These are phyloP conservation scores for Corapipo altera DNA, from an alignment of 2,113 vertebrate species.

Conservation along the genomic window DNA sequence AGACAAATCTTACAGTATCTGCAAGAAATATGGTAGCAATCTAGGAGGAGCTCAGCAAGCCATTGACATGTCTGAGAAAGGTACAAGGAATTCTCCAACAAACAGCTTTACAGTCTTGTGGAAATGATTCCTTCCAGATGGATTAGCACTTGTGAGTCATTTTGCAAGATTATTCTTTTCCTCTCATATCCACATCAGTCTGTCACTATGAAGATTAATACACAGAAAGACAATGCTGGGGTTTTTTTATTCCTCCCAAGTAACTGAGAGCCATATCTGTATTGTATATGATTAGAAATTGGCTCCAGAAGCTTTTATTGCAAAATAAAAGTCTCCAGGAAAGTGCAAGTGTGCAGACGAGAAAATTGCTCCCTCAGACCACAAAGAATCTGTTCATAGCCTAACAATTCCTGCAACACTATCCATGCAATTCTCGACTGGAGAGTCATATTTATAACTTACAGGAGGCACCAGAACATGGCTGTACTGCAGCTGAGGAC, in stretches of 20 bases:
- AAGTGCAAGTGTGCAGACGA: not conserved
- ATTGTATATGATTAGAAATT: not conserved
- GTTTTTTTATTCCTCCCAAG: not conserved
- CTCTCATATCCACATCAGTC: not conserved
- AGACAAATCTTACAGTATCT: not conserved
- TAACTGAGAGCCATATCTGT: not conserved
- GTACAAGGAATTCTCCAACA: not conserved
- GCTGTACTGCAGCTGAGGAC: not conserved
- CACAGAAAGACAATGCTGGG: not conserved
- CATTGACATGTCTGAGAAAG: not conserved
- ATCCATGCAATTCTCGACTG: not conserved
- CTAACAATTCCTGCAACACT: not conserved
- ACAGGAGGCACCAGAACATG: not conserved
- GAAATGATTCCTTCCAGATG: slow-evolving; percentile 36
- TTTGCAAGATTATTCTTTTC: not conserved
- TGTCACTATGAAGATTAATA: not conserved
- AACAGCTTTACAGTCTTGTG: not conserved
- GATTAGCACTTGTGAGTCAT: not conserved
- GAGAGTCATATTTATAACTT: not conserved
- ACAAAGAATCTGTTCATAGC: not conserved
- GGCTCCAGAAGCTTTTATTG: not conserved
- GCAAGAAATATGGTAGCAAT: not conserved
- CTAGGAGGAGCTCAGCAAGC: not conserved
- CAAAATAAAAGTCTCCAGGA: not conserved
- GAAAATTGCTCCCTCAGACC: not conserved